A percentile compares a stretch with the other conserved stretches of the same genome.
Conservation (phyloP, 64 coral and sea anemone species). For the Stichodactyla helianthus region DNA sequence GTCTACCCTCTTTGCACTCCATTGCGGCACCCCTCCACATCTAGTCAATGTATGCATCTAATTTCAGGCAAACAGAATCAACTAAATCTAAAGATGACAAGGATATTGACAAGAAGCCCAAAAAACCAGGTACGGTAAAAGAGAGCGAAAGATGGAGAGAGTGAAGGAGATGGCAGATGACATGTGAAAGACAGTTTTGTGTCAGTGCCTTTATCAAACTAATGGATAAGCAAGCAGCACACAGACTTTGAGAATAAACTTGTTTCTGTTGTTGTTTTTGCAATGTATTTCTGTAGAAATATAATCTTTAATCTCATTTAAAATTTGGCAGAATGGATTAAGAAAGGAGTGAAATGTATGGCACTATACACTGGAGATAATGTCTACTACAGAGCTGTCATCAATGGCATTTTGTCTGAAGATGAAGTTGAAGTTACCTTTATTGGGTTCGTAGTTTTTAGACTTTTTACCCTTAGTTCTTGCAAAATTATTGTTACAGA, state of each 20-base stretch:
- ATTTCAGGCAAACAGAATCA: not conserved
- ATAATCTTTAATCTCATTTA: not conserved
- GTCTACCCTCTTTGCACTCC: no score
- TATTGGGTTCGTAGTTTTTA: not conserved
- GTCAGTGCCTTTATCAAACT: no score
- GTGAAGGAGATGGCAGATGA: no score
- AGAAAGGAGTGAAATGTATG: conserved; percentile 5
- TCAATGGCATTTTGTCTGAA: not conserved
- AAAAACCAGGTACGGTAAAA: not conserved
- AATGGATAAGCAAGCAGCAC: no score
- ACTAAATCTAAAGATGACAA: not conserved
- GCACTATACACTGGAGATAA: not conserved
- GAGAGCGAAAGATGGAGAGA: no score
- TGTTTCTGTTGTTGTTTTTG: no score
- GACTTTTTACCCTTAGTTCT: not conserved
- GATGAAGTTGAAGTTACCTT: conserved; percentile 5
- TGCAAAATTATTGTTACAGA: no score
- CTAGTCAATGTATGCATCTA: not conserved
- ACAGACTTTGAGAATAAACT: no score
- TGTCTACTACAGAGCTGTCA: not conserved
- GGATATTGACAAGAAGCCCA: not conserved
- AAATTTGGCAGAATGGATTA: not conserved
- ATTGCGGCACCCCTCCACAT: not conserved
- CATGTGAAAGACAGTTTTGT: no score
- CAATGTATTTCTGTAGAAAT: no score